Evolutionary conservation across 2,113 vertebrate genomes (phyloP).

Genomic region (Uria lomvia): DNA sequence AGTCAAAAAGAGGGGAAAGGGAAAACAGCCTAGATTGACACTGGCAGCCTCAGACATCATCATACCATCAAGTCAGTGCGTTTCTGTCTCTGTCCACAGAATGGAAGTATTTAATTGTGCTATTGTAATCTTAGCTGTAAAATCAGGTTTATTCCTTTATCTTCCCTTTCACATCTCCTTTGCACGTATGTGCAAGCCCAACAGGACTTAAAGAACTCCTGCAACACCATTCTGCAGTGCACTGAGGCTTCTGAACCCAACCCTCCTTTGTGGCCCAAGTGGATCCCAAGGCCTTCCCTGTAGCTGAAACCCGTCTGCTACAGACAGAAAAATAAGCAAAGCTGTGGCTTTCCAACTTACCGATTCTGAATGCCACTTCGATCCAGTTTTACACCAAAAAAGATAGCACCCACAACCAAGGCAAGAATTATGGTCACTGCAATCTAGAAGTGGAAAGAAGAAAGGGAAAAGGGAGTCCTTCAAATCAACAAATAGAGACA

Average conservation of each 20-base stretch:
- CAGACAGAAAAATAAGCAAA: background rate
- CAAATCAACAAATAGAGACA: background rate
- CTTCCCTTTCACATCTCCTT: background rate
- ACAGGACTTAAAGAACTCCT: background rate
- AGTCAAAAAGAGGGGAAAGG: background rate
- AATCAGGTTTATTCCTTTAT: background rate
- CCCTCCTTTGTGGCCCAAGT: background rate
- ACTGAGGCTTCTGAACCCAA: background rate
- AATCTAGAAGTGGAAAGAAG: constrained; percentile 31
- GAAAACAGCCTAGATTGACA: background rate
- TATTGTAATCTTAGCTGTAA: background rate
- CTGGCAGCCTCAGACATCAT: background rate
- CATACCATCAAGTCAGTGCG: background rate
- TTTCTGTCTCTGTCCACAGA: background rate
- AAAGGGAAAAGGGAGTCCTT: background rate
- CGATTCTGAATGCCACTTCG: constrained; percentile 67
- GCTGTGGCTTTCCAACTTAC: constrained; percentile 8
- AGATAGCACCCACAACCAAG: constrained; percentile 67
- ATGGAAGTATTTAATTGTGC: background rate
- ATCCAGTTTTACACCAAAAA: constrained; percentile 59
- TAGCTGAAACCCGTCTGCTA: background rate
- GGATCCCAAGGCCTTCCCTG: background rate
- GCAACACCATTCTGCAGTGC: background rate
- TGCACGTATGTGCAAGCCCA: background rate
- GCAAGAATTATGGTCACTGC: constrained; percentile 37